Base-by-base conservation (phyloP, 2,797 vertebrate species). In the Myotis vivesi region DNA sequence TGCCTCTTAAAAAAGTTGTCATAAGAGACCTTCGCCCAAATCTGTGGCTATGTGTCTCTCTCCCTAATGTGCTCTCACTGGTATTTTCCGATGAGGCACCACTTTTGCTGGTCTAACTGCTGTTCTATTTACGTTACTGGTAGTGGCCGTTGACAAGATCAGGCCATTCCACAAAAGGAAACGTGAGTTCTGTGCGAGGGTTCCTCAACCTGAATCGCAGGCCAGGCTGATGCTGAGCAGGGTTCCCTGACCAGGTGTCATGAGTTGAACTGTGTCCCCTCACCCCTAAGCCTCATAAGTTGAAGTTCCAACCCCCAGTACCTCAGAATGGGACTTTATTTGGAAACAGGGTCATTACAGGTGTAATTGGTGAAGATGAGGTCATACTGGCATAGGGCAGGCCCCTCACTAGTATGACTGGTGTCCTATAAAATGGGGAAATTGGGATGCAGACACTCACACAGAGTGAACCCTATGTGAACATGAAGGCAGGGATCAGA, bases 241-340 rank as follows among this genome's bases (percentile, higher is more conserved):
- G 49, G 28, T 23, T 9, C 23, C 10, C n/a, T 80, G 8, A 25
- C 25, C 8, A 53, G 22, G 13, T 22, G 46, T 25, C 16, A 28
- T 0, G 5, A 28, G 28, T 19, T 12, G 2, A 73, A n/a, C 0
- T n/a, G 55, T 10, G 44, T 25, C 20, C 71, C 38, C 15, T 4
- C 3, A 23, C 0, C 17, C 33, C 28, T 20, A 41, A 62, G 41
- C 30, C 28, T 25, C 6, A 0, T 30, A 36, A 30, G 9, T 20
- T 49, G 13, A 87, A 19, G 38, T 33, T 2, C 22, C 15, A 41
- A 12, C 25, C 7, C 46, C 44, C 13, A 23, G 20, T 5, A 71
- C 41, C 44, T 86, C 79, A 68, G 30, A 51, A 59, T 5, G 6
- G 20, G n/a, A 23, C 4, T 28, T 38, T 55, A 38, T n/a, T 82